Conservation (phyloP, 2,797 vertebrate genomes). For the Acanthopagrus latus region DNA sequence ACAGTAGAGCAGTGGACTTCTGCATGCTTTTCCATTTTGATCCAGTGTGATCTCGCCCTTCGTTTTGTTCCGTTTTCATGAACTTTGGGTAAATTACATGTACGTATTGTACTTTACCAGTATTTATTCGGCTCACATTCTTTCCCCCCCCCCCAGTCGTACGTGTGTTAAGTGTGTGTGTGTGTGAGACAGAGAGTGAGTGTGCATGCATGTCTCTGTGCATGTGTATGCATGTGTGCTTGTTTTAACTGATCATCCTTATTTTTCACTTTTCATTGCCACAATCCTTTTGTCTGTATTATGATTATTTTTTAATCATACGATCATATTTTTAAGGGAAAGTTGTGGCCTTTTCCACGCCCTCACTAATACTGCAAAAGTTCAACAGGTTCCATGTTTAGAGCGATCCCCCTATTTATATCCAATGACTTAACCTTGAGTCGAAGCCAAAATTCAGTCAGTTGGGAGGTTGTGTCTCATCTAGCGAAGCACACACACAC, state of each 20-base stretch:
- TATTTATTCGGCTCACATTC: conserved; percentile 74
- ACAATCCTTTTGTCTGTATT: conserved; percentile 72
- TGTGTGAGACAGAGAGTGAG: conserved; percentile 38
- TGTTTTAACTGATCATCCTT: conserved; percentile 66
- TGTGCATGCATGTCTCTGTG: conserved; percentile 63
- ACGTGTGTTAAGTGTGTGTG: conserved; percentile 43
- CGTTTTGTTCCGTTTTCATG: conserved; percentile 72
- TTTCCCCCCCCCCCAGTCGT: conserved; percentile 62
- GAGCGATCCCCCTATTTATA: conserved; percentile 56
- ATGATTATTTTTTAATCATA: conserved; percentile 57
- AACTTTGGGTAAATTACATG: conserved; percentile 77
- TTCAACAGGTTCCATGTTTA: conserved; percentile 52
- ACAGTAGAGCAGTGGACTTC: conserved; percentile 85
- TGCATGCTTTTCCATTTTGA: conserved; percentile 84
- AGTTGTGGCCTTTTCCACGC: conserved; percentile 34
- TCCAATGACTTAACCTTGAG: conserved; percentile 42
- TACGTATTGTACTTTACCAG: conserved; percentile 75
- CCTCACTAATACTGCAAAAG: conserved; percentile 53
- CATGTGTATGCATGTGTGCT: conserved; percentile 70
- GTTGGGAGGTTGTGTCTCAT: conserved; percentile 66
- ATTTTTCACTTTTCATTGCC: conserved; percentile 73
- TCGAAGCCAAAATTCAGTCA: conserved; percentile 59
- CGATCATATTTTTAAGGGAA: conserved; percentile 61
- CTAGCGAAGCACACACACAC: conserved; percentile 57
- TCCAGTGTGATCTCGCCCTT: conserved; percentile 74